Conservation (phyloP, 2,797 vertebrate species). For the Cynopterus sphinx region DNA sequence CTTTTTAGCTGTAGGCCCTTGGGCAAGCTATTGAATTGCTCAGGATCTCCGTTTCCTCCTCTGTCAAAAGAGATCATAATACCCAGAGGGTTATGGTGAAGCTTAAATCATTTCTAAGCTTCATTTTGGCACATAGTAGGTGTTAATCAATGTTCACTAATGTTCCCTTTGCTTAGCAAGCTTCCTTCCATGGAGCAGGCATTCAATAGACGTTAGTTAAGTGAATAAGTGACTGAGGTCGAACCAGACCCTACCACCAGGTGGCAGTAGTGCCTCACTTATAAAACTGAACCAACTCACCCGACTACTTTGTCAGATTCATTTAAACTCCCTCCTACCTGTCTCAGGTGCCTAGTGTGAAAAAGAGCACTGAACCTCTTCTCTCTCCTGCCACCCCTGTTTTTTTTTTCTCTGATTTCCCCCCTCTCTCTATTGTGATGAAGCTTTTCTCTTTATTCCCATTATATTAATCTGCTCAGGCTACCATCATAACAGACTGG, state of each 20-base stretch:
- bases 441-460: background rate
- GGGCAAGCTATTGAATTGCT: background rate
- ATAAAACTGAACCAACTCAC: background rate
- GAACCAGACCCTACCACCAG: slow-evolving; percentile 20
- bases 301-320: background rate
- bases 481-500: background rate
- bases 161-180: background rate
- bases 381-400: background rate
- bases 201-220: background rate
- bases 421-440: background rate
- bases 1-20: background rate
- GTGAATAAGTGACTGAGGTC: background rate
- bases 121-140: background rate
- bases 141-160: background rate
- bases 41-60: background rate
- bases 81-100: background rate
- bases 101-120: background rate
- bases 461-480: background rate
- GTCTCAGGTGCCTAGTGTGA: background rate
- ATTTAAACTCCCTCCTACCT: background rate
- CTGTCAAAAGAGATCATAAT: background rate
- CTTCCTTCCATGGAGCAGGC: background rate
- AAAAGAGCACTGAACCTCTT: background rate
- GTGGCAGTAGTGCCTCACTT: slow-evolving; percentile 45
- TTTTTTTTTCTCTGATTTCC: background rate